Evolutionary conservation across 2,888 invertebrate genomes (phyloP), one percentile per base, ranked within the genome.

Genomic region (Baronia brevicornis): DNA sequence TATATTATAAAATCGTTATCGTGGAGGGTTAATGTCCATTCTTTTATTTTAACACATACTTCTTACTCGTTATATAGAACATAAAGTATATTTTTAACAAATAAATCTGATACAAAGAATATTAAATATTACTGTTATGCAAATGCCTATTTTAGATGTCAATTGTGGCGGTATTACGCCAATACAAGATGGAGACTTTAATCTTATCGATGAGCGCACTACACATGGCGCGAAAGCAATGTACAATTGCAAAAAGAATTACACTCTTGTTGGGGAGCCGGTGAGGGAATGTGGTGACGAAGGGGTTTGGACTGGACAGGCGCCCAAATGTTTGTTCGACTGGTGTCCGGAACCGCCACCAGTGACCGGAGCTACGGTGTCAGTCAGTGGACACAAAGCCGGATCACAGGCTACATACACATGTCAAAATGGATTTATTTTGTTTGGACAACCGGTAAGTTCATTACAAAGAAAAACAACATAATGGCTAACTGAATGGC

Each of bases 331-430:
- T 65, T 74, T 94, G 26, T 93, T 92, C 60, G 91, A 94, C 71
- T 91, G 95, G 95, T 96, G 96, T 62, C 92, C 94, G 0, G 92
- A 93, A 41, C 94, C 95, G 0, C 91, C 91, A 0, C 85, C 87
- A 15, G 90, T 95, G 1, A 84, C 89, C 4, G 95, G 95, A 0
- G 94, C 94, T 1, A 73, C 88, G 0, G 91, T 95, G 0, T 69
- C 84, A 1, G 87, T 89, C 4, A 88, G 87, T 1, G 94, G 95
- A 1, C 90, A 90, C 46, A 88, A 92, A 39, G 91, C 92, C 2
- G 94, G 94, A 2, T 93, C 93, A 0, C 88, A 91, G 0, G 94
- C 95, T 0, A 89, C 88, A 0, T 96, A 95, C 58, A 85, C 86
- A 3, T 96, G 96, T 52, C 90, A 93, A 55, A 86, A 90, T 39